A percentile compares a stretch with the other conserved stretches of the same genome.
These are phyloP conservation scores for Limonius californicus DNA, from an alignment of 1,140 invertebrate genomes.

Conservation along the genomic window DNA sequence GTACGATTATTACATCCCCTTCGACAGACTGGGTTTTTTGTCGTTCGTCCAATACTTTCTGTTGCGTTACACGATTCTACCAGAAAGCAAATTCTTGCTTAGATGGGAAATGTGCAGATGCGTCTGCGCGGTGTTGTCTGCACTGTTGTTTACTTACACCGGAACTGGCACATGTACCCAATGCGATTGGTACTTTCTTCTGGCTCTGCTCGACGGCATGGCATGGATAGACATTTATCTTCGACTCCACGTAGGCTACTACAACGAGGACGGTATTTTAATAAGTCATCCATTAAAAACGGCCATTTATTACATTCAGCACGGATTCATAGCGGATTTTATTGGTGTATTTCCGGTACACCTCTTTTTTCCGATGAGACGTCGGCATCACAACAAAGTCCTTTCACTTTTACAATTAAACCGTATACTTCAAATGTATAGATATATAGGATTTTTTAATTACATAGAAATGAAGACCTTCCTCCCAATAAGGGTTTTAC, in stretches of 20 bases:
- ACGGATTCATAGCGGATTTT: slow-evolving; percentile 45
- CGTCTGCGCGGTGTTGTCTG: slow-evolving; percentile 9
- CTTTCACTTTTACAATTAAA: neutral
- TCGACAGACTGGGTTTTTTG: slow-evolving; percentile 9
- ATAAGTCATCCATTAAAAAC: slow-evolving; percentile 48
- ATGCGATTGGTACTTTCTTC: too few relatives aligned
- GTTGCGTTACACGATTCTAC: slow-evolving; percentile 6
- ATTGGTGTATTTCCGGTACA: slow-evolving; percentile 18
- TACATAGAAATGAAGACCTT: neutral
- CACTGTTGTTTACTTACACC: neutral
- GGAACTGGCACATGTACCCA: too few relatives aligned
- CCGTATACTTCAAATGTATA: slow-evolving; percentile 13
- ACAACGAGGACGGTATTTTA: slow-evolving; percentile 45
- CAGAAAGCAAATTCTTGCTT: slow-evolving; percentile 16
- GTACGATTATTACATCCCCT: slow-evolving; percentile 16
- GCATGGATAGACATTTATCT: too few relatives aligned
- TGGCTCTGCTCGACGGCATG: too few relatives aligned
- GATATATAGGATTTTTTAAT: neutral
- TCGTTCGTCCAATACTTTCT: neutral
- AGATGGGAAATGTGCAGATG: slow-evolving; percentile 19
- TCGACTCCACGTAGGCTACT: slow-evolving; percentile 45
- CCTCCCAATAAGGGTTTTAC: neutral
- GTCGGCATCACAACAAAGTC: neutral
- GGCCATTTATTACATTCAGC: slow-evolving; percentile 44
- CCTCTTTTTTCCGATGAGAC: too few relatives aligned